phyloP scores from a whole-genome alignment of 2,113 vertebrate genomes.

The Polypterus bichir region DNA sequence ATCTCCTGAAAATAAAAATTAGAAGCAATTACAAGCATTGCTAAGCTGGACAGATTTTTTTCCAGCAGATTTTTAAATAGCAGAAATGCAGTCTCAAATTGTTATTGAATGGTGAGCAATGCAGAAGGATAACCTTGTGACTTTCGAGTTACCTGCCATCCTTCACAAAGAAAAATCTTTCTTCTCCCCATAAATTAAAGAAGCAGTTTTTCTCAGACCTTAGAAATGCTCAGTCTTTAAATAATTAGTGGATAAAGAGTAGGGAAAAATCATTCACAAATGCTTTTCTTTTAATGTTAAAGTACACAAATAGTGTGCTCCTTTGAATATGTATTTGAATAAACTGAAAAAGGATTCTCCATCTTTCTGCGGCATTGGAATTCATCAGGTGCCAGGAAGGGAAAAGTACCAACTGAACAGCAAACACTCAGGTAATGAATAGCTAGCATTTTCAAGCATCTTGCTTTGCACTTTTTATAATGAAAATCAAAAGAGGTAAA shows the following conservation, averaged over 20 bases:
- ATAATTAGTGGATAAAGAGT: neutral
- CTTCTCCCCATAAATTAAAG: conserved; percentile 29
- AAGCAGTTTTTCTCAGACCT: conserved; percentile 34
- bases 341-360: no score
- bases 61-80: conserved; percentile 18
- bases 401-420: neutral
- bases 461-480: conserved; percentile 1
- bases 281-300: no score
- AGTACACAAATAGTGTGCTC: no score
- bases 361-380: neutral
- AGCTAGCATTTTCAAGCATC: neutral
- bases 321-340: no score
- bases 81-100: conserved; percentile 38
- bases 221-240: conserved; percentile 29
- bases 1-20: conserved; percentile 32
- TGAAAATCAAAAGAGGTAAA: neutral
- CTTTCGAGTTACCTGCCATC: conserved; percentile 27
- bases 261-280: no score
- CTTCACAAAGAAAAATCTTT: conserved; percentile 20
- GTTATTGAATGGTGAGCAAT: conserved; percentile 25
- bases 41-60: conserved; percentile 17
- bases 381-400: neutral
- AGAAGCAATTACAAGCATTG: conserved; percentile 17
- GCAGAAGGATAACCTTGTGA: conserved; percentile 34
- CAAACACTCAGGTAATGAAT: neutral